A percentile compares a stretch with the other conserved stretches of the same genome.
Conservation (phyloP, 2,797 vertebrate species). For the Anableps anableps region DNA sequence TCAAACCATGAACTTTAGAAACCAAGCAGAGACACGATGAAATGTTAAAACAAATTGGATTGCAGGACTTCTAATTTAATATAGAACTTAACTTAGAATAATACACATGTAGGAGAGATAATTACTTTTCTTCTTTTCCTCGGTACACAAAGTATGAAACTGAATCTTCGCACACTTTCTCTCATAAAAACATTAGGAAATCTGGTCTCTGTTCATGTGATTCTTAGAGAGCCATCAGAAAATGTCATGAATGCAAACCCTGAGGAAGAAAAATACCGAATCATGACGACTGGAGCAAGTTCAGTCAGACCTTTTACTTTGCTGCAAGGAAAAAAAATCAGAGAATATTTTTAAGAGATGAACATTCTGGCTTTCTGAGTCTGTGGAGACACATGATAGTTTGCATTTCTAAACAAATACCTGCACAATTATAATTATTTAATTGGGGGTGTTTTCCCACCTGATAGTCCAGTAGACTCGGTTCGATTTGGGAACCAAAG, state of each 20-base stretch:
- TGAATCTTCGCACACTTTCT: conserved; percentile 54
- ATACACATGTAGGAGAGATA: conserved; percentile 70
- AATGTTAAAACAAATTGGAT: conserved; percentile 74
- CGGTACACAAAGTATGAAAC: conserved; percentile 50
- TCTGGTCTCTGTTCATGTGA: conserved; percentile 39
- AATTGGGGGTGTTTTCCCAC: no score
- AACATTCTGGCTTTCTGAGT: neutral
- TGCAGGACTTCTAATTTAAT: conserved; percentile 71
- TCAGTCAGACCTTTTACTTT: neutral
- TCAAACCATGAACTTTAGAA: conserved; percentile 50
- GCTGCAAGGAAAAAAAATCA: neutral
- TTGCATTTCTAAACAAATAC: neutral
- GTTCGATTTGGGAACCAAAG: no score
- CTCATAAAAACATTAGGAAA: conserved; percentile 57
- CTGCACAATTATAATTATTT: neutral
- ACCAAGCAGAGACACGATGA: conserved; percentile 71
- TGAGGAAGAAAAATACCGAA: neutral
- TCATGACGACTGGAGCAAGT: neutral
- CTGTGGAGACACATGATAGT: neutral
- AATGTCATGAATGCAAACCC: neutral
- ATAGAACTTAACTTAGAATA: conserved; percentile 76
- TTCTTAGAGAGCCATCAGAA: conserved; percentile 21
- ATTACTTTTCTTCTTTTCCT: conserved; percentile 63
- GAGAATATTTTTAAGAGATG: neutral
- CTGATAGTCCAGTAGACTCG: no score